Conservation (phyloP, 2,888 invertebrate species). For the Timema cristinae region DNA sequence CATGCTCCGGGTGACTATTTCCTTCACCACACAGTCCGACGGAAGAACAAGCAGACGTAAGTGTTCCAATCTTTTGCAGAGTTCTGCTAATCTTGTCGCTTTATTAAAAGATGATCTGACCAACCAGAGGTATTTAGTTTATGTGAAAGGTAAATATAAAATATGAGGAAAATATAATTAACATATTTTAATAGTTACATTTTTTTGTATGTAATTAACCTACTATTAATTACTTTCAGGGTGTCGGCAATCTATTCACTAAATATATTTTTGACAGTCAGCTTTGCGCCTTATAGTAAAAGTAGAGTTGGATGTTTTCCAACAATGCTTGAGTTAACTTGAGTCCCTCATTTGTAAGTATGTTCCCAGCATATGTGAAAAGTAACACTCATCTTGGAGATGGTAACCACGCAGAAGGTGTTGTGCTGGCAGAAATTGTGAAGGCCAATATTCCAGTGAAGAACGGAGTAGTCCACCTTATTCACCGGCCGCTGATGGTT, state of each 20-base stretch:
- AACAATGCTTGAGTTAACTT: no score
- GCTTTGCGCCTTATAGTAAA: constrained; percentile 25
- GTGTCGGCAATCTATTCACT: background rate
- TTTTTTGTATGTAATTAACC: no score
- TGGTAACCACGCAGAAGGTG: constrained; percentile 71
- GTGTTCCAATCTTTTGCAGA: constrained; percentile 2
- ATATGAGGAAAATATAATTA: no score
- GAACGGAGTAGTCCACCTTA: constrained; percentile 90
- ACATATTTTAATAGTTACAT: no score
- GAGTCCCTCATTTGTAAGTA: no score
- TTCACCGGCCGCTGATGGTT: constrained; percentile 86
- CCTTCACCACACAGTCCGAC: constrained; percentile 68
- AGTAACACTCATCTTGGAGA: constrained; percentile 79
- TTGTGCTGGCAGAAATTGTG: constrained; percentile 82
- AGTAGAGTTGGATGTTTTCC: constrained; percentile 12
- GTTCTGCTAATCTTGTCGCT: no score
- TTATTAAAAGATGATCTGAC: no score
- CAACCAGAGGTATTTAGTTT: no score
- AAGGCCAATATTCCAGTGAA: constrained; percentile 86
- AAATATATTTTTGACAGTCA: background rate
- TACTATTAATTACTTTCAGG: no score
- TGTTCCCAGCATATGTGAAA: constrained; percentile 70
- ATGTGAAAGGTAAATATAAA: no score
- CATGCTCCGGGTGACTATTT: constrained; percentile 77
- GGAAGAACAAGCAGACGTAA: constrained; percentile 44